phyloP scores from a whole-genome alignment of 1,140 invertebrate species.

The Luehdorfia chinensis region DNA sequence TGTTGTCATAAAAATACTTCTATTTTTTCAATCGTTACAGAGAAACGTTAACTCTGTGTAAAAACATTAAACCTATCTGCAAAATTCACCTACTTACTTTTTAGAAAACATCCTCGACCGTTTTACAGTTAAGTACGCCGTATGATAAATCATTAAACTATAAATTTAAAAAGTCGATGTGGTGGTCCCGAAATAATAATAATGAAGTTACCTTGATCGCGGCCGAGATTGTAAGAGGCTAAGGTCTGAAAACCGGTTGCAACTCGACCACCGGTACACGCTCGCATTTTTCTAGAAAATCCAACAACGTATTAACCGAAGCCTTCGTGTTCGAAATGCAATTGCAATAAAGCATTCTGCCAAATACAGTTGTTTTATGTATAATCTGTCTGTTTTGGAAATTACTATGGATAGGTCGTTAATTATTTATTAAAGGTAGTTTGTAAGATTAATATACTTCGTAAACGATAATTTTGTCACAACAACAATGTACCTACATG shows the following conservation, averaged over 20 bases:
- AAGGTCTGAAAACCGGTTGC: conserved; percentile 4
- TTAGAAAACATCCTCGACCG: no score
- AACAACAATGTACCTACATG: no score
- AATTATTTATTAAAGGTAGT: no score
- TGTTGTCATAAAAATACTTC: no score
- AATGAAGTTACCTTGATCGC: conserved; percentile 1
- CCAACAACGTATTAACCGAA: conserved; percentile 32
- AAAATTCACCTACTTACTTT: no score
- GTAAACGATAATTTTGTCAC: no score
- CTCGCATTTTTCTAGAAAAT: conserved; percentile 51
- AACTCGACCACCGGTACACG: conserved; percentile 24
- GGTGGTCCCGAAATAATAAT: conserved; percentile 4
- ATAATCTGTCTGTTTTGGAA: no score
- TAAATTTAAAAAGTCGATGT: conserved; percentile 11
- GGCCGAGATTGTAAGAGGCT: not conserved
- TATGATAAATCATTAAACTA: conserved; percentile 1
- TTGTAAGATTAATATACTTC: no score
- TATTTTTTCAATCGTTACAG: no score
- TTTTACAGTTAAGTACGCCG: not conserved
- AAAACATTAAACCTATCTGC: no score
- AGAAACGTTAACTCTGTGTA: no score
- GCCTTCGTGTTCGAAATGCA: conserved; percentile 25
- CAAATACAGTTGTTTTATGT: not conserved
- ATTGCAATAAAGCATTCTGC: conserved; percentile 18
- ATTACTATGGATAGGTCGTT: no score